Evolutionary conservation across 1,140 invertebrate species (phyloP), one percentile per base, ranked within the genome.

Genomic region (Bathynomus jamesi): DNA sequence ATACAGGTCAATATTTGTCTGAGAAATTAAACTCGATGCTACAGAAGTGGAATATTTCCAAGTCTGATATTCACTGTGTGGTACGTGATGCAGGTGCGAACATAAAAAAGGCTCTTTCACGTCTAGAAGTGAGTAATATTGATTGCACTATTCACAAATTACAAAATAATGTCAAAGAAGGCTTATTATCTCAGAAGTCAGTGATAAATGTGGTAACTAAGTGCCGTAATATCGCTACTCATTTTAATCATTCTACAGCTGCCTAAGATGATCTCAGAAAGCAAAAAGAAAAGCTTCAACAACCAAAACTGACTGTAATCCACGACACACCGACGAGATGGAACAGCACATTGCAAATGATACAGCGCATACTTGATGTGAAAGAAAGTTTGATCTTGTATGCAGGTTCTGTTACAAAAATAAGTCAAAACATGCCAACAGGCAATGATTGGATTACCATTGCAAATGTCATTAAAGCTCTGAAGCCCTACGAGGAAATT

Each of bases 321-420:
- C 70, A 67, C 31, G 62, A 71, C 63, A 71, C 61, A 65, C 61
- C 70, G 24, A 71, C 69, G 40, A 66, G 61, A 29, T 70, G 69
- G 61, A 70, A 31, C 61, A 70, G 69, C 60, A 65, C 46, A 28
- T 63, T 67, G 21, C 53, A 69, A 40, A 69, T 68, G 68, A 40
- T 69, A 29, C 61, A 70, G 31, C 53, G 69, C 53, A 66, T 60
- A 63, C 27, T 17, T 11, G 61, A 70, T 24, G 40, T 28, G 61
- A 70, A 30, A 28, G 69, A 24, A 21, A 24, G 60, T 17, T 30
- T 66, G 61, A 61, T 28, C 63, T 24, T 8, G 17, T 70, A 70
- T 62, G 67, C 53, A 46, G 67, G 24, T 65, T 46, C 67, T 2
- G 30, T 61, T 25, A 10, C 10, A 64, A 64, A 64, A 64, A 27